These are phyloP conservation scores for Coturnix japonica DNA, from an alignment of 2,113 vertebrate genomes.

Conservation along the genomic window DNA sequence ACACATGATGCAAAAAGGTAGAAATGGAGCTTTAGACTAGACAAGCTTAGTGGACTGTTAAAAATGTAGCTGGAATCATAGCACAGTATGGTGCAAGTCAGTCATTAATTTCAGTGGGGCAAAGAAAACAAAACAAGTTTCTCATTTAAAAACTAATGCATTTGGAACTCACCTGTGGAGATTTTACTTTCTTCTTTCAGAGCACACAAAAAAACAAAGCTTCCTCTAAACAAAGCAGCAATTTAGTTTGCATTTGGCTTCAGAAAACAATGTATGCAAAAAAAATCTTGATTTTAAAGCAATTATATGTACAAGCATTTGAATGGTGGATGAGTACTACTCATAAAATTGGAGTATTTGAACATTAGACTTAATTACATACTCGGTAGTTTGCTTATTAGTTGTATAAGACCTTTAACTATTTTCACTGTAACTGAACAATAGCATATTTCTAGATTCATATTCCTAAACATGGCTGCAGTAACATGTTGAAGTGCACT, in stretches of 20 bases:
- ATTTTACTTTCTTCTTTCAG: background rate
- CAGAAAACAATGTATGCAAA: background rate
- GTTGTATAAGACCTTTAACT: background rate
- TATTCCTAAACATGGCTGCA: background rate
- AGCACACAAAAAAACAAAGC: background rate
- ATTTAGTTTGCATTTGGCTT: background rate
- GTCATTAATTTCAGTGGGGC: background rate
- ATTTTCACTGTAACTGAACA: background rate
- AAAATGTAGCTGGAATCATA: background rate
- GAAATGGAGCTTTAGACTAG: background rate
- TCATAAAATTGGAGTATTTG: background rate
- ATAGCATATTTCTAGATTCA: background rate
- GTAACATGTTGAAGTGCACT: accelerated
- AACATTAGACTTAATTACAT: background rate
- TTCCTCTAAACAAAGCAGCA: background rate
- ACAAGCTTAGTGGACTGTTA: background rate
- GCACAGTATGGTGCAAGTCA: accelerated
- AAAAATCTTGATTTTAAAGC: background rate
- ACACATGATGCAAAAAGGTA: background rate
- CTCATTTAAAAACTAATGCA: background rate
- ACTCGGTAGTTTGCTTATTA: background rate
- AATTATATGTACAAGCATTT: background rate
- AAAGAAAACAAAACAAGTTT: background rate
- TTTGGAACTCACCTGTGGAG: background rate
- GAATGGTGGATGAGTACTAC: background rate